Percentiles rank a stretch among this genome's conserved stretches.
Evolutionary conservation across 2,797 vertebrate species (phyloP).

Genomic region (Aulostomus chinensis): DNA sequence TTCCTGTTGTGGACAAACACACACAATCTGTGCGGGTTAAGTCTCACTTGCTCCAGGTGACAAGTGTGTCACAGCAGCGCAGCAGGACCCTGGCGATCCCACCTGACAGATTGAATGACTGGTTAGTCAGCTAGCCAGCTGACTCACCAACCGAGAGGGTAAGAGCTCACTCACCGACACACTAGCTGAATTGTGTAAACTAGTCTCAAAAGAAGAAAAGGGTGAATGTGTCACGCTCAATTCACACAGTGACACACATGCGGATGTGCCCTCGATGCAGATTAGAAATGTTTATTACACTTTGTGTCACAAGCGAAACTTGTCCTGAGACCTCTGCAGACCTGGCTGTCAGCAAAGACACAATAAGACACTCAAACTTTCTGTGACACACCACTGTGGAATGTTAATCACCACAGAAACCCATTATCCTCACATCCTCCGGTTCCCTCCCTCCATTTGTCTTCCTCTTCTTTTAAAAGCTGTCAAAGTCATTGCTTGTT

Average conservation of each 20-base stretch:
- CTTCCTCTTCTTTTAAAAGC: conserved; percentile 59
- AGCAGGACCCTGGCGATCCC: conserved; percentile 35
- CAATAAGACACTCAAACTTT: conserved; percentile 59
- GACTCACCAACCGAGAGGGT: conserved; percentile 49
- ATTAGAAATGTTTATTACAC: conserved; percentile 56
- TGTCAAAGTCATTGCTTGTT: conserved; percentile 67
- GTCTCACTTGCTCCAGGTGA: conserved; percentile 40
- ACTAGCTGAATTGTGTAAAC: conserved; percentile 29
- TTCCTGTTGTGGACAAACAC: conserved; percentile 37
- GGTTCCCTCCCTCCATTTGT: conserved; percentile 56
- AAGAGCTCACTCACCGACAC: conserved; percentile 19
- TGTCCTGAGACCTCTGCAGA: conserved; percentile 43
- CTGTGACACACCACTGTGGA: conserved; percentile 53
- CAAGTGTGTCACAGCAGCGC: conserved; percentile 36
- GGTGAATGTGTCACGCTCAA: conserved; percentile 33
- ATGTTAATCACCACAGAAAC: conserved; percentile 73
- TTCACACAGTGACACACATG: conserved; percentile 30
- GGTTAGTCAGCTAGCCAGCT: conserved; percentile 50
- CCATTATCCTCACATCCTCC: conserved; percentile 67
- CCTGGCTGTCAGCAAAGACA: conserved; percentile 54
- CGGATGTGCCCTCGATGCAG: conserved; percentile 24
- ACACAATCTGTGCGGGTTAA: neutral
- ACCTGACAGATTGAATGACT: conserved; percentile 49
- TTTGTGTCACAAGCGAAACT: conserved; percentile 41
- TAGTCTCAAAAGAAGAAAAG: conserved; percentile 28